Evolutionary conservation across 2,888 invertebrate genomes (phyloP), one percentile per base, ranked within the genome.

Genomic region (Listrodromus nycthemerus): DNA sequence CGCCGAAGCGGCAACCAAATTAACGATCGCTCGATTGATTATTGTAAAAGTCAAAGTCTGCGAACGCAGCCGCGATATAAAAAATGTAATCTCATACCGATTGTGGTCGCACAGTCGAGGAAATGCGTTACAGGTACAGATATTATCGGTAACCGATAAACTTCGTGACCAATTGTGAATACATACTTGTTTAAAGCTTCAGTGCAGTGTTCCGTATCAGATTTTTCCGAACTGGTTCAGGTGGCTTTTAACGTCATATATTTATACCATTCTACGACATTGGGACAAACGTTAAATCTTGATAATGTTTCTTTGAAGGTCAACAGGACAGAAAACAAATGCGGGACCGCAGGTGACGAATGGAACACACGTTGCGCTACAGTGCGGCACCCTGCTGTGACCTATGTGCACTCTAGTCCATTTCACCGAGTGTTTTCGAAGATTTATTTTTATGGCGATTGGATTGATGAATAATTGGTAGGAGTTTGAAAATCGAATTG

Each of bases 11-110:
- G 55, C 33, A 66, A 71, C 50, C 70, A 24, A 75, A 83, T 61
- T 75, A 83, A 41, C 70, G 70, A 79, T 58, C 27, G 24, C 24
- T 45, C 33, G 63, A 58, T 75, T 82, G 13, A 74, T 79, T 78
- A 75, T 82, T 70, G 24, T 30, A 78, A 50, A 50, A 82, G 24
- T 65, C 45, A 41, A 19, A 48, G 74, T 70, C 70, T 52, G 55
- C 55, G 50, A 74, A 41, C 13, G 16, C 8, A 10, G 13, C n/a
- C 41, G n/a, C 1, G 13, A n/a, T 33, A 16, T 73, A 48, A 63
- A 65, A 75, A 61, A 69, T 19, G n/a, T 75, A 24, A 63, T 30
- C 27, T 13, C 27, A 16, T 7, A 55, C 21, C 27, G 33, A 13
- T 2, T 33, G 21, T 30, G 8, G 19, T 65, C 16, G 37, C 30